These are phyloP conservation scores for Mimachlamys varia DNA, from an alignment of 2,888 invertebrate genomes.

Conservation along the genomic window DNA sequence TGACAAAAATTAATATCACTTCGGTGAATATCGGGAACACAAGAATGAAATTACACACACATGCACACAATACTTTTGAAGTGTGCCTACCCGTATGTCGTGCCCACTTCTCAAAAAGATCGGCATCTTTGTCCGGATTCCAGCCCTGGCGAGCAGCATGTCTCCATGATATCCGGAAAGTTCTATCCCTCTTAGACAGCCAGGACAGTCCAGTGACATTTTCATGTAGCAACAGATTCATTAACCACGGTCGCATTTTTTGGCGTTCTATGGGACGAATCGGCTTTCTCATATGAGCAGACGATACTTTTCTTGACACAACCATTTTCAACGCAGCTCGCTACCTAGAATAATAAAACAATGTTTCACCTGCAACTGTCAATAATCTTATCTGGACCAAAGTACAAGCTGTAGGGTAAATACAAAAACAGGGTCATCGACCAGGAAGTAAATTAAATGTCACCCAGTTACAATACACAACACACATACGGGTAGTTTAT, in stretches of 20 bases:
- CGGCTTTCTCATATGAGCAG: constrained; percentile 56
- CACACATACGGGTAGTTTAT: neutral
- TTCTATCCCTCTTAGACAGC: constrained; percentile 64
- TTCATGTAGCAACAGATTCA: constrained; percentile 64
- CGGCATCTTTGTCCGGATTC: constrained; percentile 69
- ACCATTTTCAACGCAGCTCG: neutral
- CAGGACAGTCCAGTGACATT: constrained; percentile 69
- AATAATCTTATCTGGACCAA: neutral
- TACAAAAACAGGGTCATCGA: neutral
- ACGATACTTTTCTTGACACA: neutral
- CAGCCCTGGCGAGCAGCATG: constrained; percentile 77
- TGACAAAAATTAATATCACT: no score
- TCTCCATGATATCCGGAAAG: constrained; percentile 76
- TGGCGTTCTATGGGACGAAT: constrained; percentile 73
- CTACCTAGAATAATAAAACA: neutral
- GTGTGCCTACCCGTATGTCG: constrained; percentile 72
- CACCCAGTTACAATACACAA: no score
- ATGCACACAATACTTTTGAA: no score
- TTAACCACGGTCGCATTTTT: constrained; percentile 76
- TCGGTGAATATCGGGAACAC: no score
- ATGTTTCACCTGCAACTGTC: neutral
- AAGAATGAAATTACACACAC: no score
- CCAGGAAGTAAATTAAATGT: constrained; percentile 4
- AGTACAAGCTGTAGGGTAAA: neutral
- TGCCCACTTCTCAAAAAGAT: constrained; percentile 76